Evolutionary conservation across 2,113 vertebrate genomes (phyloP).

Genomic region (Cebidichthys violaceus): DNA sequence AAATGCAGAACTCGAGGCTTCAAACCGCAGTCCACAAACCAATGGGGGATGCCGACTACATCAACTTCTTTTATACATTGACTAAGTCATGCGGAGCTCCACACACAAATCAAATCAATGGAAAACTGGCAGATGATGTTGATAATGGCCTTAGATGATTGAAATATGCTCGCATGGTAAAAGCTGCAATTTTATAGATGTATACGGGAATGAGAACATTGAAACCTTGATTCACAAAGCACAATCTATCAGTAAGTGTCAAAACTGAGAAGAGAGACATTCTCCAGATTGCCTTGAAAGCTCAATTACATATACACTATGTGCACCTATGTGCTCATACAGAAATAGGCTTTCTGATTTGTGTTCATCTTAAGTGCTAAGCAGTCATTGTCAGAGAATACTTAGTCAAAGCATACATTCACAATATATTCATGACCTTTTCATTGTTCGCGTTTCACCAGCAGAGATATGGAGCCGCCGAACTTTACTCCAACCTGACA

Average conservation of each 20-base stretch:
- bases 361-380: background rate
- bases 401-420: background rate
- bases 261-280: background rate
- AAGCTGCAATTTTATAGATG: constrained; percentile 16
- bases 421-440: constrained; percentile 33
- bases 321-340: background rate
- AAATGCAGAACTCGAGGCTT: no score
- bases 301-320: background rate
- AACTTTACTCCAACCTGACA: background rate
- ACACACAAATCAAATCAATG: constrained; percentile 18
- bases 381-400: background rate
- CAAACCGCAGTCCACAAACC: no score
- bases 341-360: background rate
- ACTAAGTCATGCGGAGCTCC: background rate
- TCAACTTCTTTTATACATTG: background rate
- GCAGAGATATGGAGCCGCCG: constrained; percentile 5
- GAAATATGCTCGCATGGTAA: background rate
- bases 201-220: background rate
- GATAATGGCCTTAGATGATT: constrained; percentile 17
- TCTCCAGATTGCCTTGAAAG: background rate
- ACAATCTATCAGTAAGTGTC: background rate
- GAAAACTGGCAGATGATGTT: background rate
- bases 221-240: background rate
- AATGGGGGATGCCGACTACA: no score
- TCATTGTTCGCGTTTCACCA: constrained; percentile 20